Conservation (phyloP, 2,888 invertebrate genomes). For the Sarcophaga rosellei region DNA sequence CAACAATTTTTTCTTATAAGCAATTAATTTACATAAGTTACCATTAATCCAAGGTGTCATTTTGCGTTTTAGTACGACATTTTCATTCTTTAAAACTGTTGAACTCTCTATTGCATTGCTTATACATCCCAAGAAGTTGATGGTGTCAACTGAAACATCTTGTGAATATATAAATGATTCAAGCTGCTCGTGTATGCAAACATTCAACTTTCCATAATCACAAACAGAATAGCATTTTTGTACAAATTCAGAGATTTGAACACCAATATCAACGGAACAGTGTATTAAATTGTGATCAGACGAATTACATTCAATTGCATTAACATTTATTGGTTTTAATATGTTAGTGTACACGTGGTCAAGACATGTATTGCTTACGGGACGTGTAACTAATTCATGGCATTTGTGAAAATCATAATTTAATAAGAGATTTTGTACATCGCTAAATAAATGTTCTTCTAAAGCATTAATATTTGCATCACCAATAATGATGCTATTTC, state of each 20-base stretch:
- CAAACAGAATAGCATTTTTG: neutral
- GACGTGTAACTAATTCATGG: constrained; percentile 9
- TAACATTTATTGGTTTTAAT: neutral
- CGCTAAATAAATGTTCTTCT: neutral
- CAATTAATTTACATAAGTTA: constrained; percentile 7
- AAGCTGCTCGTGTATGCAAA: neutral
- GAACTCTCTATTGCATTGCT: neutral
- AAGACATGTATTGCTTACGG: no score
- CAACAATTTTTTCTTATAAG: constrained; percentile 21
- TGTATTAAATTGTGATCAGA: constrained; percentile 18
- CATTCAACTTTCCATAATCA: neutral
- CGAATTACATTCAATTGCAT: neutral
- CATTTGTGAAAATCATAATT: neutral
- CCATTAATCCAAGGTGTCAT: constrained; percentile 6
- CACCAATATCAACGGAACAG: neutral
- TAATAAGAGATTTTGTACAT: neutral
- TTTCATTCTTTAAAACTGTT: neutral
- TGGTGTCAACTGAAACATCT: neutral
- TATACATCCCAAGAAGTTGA: neutral
- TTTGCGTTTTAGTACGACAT: neutral
- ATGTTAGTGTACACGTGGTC: neutral
- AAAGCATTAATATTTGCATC: neutral
- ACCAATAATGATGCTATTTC: neutral
- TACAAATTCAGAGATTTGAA: neutral
- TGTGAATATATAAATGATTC: neutral